Base-by-base conservation (phyloP, 2,113 vertebrate species). In the Tetrax tetrax region DNA sequence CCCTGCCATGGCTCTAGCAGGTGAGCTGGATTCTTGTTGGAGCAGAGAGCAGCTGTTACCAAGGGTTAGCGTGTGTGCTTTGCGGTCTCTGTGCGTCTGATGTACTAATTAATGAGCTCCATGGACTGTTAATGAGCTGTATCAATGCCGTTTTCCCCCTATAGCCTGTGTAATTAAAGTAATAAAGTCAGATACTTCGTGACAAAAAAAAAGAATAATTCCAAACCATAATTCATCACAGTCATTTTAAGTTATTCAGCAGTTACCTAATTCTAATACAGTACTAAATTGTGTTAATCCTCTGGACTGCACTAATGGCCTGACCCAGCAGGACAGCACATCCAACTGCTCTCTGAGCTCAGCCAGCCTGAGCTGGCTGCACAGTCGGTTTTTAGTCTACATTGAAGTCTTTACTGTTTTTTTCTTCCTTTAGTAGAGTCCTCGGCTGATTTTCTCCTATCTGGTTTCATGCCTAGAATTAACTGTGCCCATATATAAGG, bases 401-500 rank as follows among this genome's bases (percentile, higher is more conserved):
- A n/a, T 22, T 28, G 53, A 28, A 93, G 48, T 66, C 53, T 71
- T 47, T 22, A 1, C 24, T 75, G 0, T 51, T 77, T 72, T 72
- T 25, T 41, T 11, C 59, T 91, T 75, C 71, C 63, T 43, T 59
- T 64, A 68, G 53, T 35, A 7, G 29, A 53, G 59, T 53, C 71
- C 59, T 71, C 57, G 84, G 66, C 79, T 90, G 91, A 13, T 60
- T 86, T 82, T 85, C 65, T 93, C 51, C 81, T 70, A 4, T 86
- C 89, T 89, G 45, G 72, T 95, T 87, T 87, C 86, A 74, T 91
- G 83, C 47, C 72, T 85, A 74, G 94, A 70, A 92, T 90, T 93
- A 90, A 81, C 94, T 87, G 64, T 89, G 54, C 76, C 61, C 41
- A 1, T 60, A 78, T 70, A 43, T 41, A 89, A 89, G 81, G 72